Base-by-base conservation (phyloP, 2,113 vertebrate genomes). In the Cettia cetti region DNA sequence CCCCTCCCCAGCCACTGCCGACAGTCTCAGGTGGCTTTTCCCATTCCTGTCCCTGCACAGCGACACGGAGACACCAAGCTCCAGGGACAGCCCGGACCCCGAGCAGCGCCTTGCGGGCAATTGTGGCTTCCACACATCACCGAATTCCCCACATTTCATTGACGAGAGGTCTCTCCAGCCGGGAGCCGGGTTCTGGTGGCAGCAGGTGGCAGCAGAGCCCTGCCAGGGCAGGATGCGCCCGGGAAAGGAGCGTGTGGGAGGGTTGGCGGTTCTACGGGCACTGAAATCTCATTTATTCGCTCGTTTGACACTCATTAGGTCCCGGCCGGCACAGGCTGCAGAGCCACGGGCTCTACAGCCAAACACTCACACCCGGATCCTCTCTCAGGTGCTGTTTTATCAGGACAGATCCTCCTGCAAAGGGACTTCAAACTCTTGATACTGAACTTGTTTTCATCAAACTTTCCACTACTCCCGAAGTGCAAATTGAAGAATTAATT, bases 191-290 rank as follows among this genome's bases (percentile, higher is more conserved):
- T 1, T 12, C 35, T 35, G 71, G 31, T 14, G 87, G 88, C 94
- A 52, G 86, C 92, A 96, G 95, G 70, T 87, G 94, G 95, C 96
- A 85, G 85, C 95, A 93, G 24, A 81, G 64, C 14, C 39, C 82
- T 28, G 89, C 54, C 45, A 7, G 35, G 65, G 54, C 37, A 28
- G 44, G 63, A 7, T 13, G 39, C 3, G 16, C 19, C 24, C 18
- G 23, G 44, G 9, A 21, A 4, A 52, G 50, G 31, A 33, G 63
- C 1, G 0, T 2, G 63, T 22, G 56, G 39, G 60, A 52, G 18
- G 7, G 12, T 2, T 22, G 7, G 57, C 3, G 50, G 22, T 7
- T 53, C 49, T 10, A 3, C 44, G 11, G 69, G 8, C 42, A 1
- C 24, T 21, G 39, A 40, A 70, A 82, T 90, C 68, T 39, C 74